These are phyloP conservation scores for Anticlea derivata DNA, from an alignment of 2,888 invertebrate genomes.

Conservation along the genomic window DNA sequence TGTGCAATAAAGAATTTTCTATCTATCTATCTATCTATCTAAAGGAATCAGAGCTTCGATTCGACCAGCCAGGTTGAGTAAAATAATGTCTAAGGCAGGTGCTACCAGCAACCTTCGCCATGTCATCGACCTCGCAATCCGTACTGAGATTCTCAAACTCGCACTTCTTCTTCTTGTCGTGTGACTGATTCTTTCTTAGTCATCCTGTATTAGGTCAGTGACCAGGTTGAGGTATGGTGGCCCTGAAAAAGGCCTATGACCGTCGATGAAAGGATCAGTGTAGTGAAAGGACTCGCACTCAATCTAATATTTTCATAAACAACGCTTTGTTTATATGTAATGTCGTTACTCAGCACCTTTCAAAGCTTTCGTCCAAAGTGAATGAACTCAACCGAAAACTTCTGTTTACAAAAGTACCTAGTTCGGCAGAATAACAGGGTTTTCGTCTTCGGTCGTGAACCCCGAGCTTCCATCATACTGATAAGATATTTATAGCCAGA, in stretches of 20 bases:
- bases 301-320: neutral
- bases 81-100: conserved; percentile 6
- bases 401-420: conserved; percentile 1
- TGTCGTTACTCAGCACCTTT: neutral
- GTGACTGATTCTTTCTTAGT: too few relatives aligned
- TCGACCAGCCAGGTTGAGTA: neutral
- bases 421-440: neutral
- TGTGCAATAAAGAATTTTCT: too few relatives aligned
- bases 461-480: conserved; percentile 16
- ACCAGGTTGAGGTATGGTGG: too few relatives aligned
- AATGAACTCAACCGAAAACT: conserved; percentile 4
- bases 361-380: conserved; percentile 1
- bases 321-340: neutral
- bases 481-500: conserved; percentile 23
- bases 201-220: too few relatives aligned
- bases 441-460: conserved; percentile 14
- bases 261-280: too few relatives aligned
- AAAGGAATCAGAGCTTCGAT: too few relatives aligned
- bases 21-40: too few relatives aligned
- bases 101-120: neutral
- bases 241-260: too few relatives aligned
- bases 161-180: too few relatives aligned
- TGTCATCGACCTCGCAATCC: conserved; percentile 5
- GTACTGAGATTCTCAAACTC: conserved; percentile 4
- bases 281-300: too few relatives aligned